Conservation (phyloP, 2,113 vertebrate species). For the Nothobranchius kuhntae region DNA sequence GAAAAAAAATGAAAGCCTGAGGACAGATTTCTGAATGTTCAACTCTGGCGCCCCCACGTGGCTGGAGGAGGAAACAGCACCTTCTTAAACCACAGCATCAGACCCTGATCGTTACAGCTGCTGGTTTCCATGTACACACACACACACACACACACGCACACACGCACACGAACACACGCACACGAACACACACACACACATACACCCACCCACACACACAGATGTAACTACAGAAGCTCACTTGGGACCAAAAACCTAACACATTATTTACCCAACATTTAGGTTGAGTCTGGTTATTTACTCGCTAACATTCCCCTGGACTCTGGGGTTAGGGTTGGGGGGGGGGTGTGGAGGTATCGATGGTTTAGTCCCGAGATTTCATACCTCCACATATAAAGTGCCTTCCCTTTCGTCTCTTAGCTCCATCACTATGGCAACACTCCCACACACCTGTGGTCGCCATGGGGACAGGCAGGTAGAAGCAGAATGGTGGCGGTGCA, state of each 20-base stretch:
- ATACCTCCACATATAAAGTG: background rate
- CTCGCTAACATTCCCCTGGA: too few relatives aligned
- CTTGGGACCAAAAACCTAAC: slow-evolving; percentile 7
- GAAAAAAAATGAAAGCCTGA: background rate
- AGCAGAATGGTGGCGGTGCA: background rate
- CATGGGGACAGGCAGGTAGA: slow-evolving; percentile 35
- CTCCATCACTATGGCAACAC: slow-evolving; percentile 34
- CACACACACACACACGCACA: too few relatives aligned
- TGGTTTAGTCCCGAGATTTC: background rate
- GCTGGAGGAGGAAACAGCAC: slow-evolving; percentile 16
- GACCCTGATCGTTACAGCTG: background rate
- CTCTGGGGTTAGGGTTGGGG: too few relatives aligned
- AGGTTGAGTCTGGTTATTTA: too few relatives aligned
- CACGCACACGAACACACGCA: too few relatives aligned
- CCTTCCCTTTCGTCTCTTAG: background rate
- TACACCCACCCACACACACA: too few relatives aligned
- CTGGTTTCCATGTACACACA: background rate
- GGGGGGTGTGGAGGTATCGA: background rate
- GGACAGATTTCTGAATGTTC: background rate
- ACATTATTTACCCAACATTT: too few relatives aligned
- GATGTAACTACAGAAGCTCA: background rate
- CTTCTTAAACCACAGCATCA: background rate
- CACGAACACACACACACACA: too few relatives aligned
- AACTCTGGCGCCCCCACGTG: slow-evolving; percentile 14
- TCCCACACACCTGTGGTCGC: slow-evolving; percentile 41